These are phyloP conservation scores for Zootoca vivipara DNA, from an alignment of 2,113 vertebrate species.

Conservation along the genomic window DNA sequence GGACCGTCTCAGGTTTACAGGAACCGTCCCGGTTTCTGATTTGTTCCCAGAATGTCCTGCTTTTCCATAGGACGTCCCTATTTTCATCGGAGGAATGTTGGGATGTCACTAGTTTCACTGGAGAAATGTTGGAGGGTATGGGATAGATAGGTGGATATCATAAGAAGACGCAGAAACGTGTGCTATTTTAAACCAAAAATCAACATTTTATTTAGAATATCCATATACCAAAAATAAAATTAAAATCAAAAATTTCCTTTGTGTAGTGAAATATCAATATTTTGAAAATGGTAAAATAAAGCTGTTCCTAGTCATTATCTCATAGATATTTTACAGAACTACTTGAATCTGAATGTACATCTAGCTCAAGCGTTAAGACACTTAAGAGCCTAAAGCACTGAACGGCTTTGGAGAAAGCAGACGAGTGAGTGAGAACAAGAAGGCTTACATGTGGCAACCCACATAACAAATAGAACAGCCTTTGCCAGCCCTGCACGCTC, in stretches of 20 bases:
- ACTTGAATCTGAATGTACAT: conserved; percentile 61
- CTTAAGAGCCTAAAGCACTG: conserved; percentile 50
- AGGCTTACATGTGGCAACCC: conserved; percentile 37
- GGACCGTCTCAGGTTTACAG: too few relatives aligned
- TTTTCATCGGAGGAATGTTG: too few relatives aligned
- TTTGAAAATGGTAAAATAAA: conserved; percentile 78
- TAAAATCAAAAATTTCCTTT: conserved; percentile 78
- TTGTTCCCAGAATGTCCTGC: too few relatives aligned
- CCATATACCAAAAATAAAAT: conserved; percentile 77
- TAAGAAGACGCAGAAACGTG: conserved; percentile 40
- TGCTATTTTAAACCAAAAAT: conserved; percentile 78
- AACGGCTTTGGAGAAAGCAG: conserved; percentile 62
- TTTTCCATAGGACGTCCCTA: too few relatives aligned
- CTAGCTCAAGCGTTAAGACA: conserved; percentile 61
- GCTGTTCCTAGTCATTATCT: conserved; percentile 72
- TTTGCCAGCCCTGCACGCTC: too few relatives aligned
- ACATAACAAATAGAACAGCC: neutral
- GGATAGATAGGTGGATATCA: too few relatives aligned
- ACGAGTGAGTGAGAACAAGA: conserved; percentile 48
- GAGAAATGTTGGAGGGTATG: too few relatives aligned
- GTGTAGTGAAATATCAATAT: conserved; percentile 78
- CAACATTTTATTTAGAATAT: conserved; percentile 83
- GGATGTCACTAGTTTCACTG: too few relatives aligned
- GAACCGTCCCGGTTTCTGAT: too few relatives aligned
- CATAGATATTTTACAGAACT: conserved; percentile 56